A percentile compares a stretch with the other conserved stretches of the same genome.
phyloP scores from a whole-genome alignment of 2,888 invertebrate species.

The Stenurella melanura region DNA sequence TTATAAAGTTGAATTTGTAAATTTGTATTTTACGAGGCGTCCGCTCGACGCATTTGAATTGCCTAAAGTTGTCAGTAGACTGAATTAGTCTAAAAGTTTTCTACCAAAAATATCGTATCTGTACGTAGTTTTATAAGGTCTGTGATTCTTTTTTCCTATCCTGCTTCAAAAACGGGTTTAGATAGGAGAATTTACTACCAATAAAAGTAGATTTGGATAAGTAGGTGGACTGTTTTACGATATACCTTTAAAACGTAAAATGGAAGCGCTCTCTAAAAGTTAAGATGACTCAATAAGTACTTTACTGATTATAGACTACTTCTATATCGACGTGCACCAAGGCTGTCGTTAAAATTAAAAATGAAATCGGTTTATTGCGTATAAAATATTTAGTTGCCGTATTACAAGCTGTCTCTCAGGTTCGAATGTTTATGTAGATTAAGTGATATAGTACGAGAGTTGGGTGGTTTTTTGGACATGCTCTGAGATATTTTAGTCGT shows the following conservation, averaged over 20 bases:
- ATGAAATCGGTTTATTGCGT: neutral
- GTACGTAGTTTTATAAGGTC: constrained; percentile 26
- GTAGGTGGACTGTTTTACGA: constrained; percentile 25
- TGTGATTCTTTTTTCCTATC: constrained; percentile 13
- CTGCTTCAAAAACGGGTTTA: constrained; percentile 3
- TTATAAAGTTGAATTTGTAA: constrained; percentile 23
- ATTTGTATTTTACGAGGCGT: constrained; percentile 18
- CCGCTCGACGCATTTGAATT: constrained; percentile 20
- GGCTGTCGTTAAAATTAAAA: neutral
- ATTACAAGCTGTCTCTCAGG: too few relatives aligned
- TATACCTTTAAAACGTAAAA: constrained; percentile 8
- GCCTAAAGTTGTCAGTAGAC: constrained; percentile 13
- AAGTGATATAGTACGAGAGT: too few relatives aligned
- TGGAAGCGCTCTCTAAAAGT: constrained; percentile 1
- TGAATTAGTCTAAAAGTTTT: constrained; percentile 23
- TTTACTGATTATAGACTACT: neutral
- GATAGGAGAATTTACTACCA: constrained; percentile 22
- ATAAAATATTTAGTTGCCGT: neutral
- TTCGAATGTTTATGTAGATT: too few relatives aligned
- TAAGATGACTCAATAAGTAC: neutral
- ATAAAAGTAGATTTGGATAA: constrained; percentile 27
- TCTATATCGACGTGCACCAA: neutral
- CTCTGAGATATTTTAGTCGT: too few relatives aligned
- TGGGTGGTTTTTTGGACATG: too few relatives aligned
- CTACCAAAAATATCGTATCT: constrained; percentile 8